A percentile compares a stretch with the other conserved stretches of the same genome.
phyloP scores from a whole-genome alignment of 2,797 vertebrate genomes.

The Sylvia borin region DNA sequence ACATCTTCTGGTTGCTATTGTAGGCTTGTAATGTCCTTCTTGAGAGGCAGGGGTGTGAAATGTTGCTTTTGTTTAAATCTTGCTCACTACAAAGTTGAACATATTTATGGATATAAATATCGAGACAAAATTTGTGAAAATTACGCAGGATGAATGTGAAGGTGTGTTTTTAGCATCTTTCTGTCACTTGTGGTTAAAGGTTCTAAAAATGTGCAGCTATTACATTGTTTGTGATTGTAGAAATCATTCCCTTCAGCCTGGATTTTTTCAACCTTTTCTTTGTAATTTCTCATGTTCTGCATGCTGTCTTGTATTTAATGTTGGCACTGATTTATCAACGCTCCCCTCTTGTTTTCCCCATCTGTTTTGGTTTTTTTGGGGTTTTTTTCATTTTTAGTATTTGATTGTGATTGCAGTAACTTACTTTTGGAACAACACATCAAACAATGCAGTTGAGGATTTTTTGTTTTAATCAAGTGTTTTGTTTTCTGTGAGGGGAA shows the following conservation, averaged over 20 bases:
- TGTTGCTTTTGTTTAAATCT: background rate
- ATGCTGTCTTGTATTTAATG: background rate
- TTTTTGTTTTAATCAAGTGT: background rate
- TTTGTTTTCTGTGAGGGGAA: background rate
- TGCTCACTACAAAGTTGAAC: background rate
- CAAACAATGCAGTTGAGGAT: background rate
- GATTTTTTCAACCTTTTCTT: background rate
- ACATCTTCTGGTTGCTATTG: background rate
- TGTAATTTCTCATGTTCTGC: background rate
- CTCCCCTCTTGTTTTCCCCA: background rate
- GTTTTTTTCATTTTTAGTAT: background rate
- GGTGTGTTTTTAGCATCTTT: background rate
- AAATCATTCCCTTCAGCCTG: background rate
- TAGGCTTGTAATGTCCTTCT: background rate
- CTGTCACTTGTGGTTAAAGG: background rate
- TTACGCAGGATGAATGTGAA: background rate
- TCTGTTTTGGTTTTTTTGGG: background rate
- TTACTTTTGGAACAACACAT: background rate
- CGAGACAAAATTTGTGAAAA: background rate
- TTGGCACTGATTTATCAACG: background rate
- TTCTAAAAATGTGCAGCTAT: background rate
- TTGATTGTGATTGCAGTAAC: background rate
- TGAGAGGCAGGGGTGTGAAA: background rate
- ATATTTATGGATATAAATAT: conserved; percentile 4
- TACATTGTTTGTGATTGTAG: background rate